A percentile compares a stretch with the other conserved stretches of the same genome.
These are phyloP conservation scores for Coryphaenoides rupestris DNA, from an alignment of 2,113 vertebrate genomes.

Conservation along the genomic window DNA sequence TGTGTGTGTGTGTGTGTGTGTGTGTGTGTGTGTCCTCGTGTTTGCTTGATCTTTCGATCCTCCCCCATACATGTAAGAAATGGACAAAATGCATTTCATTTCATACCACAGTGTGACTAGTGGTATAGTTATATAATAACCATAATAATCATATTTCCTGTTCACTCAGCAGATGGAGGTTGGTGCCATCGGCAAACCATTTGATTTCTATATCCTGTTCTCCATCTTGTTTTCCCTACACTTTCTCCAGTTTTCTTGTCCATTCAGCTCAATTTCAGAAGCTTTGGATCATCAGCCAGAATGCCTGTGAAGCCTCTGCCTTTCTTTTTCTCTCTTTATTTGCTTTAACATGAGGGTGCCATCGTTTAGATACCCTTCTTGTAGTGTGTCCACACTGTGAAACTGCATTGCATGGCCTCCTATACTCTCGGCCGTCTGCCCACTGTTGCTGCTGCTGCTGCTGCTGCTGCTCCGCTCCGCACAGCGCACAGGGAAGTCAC, in stretches of 20 bases:
- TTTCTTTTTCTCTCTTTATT: too few relatives aligned
- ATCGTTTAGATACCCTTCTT: constrained; percentile 24
- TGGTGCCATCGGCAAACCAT: constrained; percentile 50
- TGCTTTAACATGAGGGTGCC: neutral
- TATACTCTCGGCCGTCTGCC: constrained; percentile 28
- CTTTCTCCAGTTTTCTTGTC: neutral
- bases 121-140: too few relatives aligned
- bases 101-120: too few relatives aligned
- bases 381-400: neutral
- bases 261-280: constrained; percentile 4
- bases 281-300: too few relatives aligned
- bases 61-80: too few relatives aligned
- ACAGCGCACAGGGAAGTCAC: constrained; percentile 45
- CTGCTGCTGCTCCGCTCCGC: constrained; percentile 37
- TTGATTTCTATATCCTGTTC: constrained; percentile 5
- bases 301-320: too few relatives aligned
- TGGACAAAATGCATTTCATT: too few relatives aligned
- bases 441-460: too few relatives aligned
- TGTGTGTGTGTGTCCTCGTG: neutral
- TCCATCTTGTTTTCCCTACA: neutral
- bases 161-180: constrained; percentile 76
- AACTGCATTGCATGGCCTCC: constrained; percentile 10
- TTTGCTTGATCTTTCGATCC: too few relatives aligned
- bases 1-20: constrained; percentile 6
- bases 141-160: constrained; percentile 9